Base-by-base conservation (phyloP, 2,888 invertebrate genomes). In the Pandemis heparana region DNA sequence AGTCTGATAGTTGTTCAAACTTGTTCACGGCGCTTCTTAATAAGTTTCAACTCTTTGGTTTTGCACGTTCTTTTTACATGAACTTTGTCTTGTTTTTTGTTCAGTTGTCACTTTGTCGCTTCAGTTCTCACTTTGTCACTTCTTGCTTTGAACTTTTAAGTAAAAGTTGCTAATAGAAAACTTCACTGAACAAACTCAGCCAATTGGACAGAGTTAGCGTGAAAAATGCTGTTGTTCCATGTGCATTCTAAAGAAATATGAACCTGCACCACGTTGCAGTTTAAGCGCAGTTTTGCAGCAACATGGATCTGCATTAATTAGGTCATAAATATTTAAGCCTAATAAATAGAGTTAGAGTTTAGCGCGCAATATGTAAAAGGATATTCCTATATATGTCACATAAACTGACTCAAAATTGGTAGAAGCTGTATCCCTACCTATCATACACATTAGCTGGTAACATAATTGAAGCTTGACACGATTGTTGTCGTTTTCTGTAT, bases 401-500 rank as follows among this genome's bases (percentile, higher is more conserved):
- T n/a, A 48, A 48, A n/a, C 48, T n/a, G 48, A 5, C 6, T 48
- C 12, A 46, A 46, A 46, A 48, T 5, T 7, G 9, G 16, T 53
- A 16, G 16, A 9, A 7, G 51, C n/a, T 53, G 16, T 18, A 18
- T 53, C 2, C 18, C 16, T 53, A 8, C 18, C 16, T 16, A 9
- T 8, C 18, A 53, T 9, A 53, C 51, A 18, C 8, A 53, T 0
- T 14, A 16, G 16, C 56, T 59, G 56, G 12, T 23, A 12, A 32
- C 32, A 32, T 59, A 32, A 53, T 59, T 59, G 14, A 59, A 32
- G 56, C 6, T 32, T 12, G 10, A 12, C 12, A 59, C 56, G 32
- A 32, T 32, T 56, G 56, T 48, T 14, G 12, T 46, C 87, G 76
- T 64, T 74, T 73, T 66, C 51, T 64, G 32, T 56, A 48, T 14